Base-by-base conservation (phyloP, 1,140 invertebrate genomes). In the Atta texana region DNA sequence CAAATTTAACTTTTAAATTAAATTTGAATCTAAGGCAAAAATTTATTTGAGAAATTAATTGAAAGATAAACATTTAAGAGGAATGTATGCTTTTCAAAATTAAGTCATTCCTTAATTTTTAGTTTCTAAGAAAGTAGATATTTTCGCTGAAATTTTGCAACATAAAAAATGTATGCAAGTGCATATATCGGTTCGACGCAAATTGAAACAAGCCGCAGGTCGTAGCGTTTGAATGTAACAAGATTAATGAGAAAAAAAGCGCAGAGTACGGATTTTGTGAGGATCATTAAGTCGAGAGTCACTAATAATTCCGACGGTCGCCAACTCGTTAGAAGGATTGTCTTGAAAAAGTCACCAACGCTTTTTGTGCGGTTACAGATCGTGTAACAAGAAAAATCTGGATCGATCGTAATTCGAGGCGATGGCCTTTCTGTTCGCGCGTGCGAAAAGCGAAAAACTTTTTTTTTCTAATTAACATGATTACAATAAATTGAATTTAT, bases 241-340 rank as follows among this genome's bases (percentile, higher is more conserved):
- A 57, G 51, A 82, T 18, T 87, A 88, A 87, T n/a, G 75, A 87
- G 68, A 61, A 55, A 55, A n/a, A 39, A 44, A 28, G 14, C 31
- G 10, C 53, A 18, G 51, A 59, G 21, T 53, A 44, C 55, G 69
- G 63, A 84, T 88, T 88, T 87, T 49, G 66, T 31, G 66, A 34
- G 10, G 12, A 64, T 71, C 86, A 87, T 87, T 87, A 88, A 87
- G 49, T 76, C 44, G 63, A 84, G 63, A 64, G 44, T 63, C 87
- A 84, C 86, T 88, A 87, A 87, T 88, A 88, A 88, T 87, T 75
- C 55, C 69, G 24, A 57, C 55, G 49, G 61, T 55, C 63, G 86
- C 34, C 72, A 57, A 87, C 86, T 88, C 86, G 76, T 87, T 88
- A 82, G 77, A 87, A 87, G 53, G 69, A 68, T 82, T 82, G 44